Evolutionary conservation across 1,140 invertebrate species (phyloP).

Genomic region (Saccostrea echinata): DNA sequence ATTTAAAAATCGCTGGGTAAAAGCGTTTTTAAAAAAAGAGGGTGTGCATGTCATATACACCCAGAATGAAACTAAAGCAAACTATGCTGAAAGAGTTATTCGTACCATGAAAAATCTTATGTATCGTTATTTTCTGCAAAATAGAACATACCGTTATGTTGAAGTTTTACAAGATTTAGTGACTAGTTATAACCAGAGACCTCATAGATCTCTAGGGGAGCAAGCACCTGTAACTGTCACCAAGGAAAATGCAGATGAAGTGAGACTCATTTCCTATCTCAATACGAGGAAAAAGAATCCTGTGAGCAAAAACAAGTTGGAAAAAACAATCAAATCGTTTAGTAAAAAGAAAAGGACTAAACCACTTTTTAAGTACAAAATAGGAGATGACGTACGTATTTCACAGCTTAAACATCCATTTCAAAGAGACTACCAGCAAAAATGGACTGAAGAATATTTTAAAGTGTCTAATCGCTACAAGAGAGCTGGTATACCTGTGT

Average conservation of each 20-base stretch:
- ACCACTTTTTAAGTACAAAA: constrained; percentile 15
- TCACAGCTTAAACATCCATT: constrained; percentile 45
- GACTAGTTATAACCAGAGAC: constrained; percentile 46
- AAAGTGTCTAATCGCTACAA: constrained; percentile 45
- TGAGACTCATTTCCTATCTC: constrained; percentile 42
- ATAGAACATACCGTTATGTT: constrained; percentile 46
- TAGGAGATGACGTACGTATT: constrained; percentile 50
- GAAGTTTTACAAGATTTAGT: constrained; percentile 47
- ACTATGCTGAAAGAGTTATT: constrained; percentile 46
- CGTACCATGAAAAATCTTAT: constrained; percentile 39
- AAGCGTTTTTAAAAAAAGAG: constrained; percentile 37
- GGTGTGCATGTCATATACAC: constrained; percentile 32
- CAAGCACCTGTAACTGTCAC: constrained; percentile 39
- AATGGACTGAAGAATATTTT: constrained; percentile 56
- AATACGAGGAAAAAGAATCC: not conserved
- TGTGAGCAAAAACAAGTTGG: not conserved
- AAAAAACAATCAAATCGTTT: not conserved
- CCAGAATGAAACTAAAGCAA: constrained; percentile 48
- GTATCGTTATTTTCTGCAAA: constrained; percentile 48
- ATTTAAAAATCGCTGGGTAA: constrained; percentile 52
- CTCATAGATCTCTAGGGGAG: constrained; percentile 43
- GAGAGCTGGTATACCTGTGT: constrained; percentile 47
- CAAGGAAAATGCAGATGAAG: constrained; percentile 42
- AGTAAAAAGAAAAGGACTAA: constrained; percentile 2
- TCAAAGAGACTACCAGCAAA: constrained; percentile 54